phyloP scores from a whole-genome alignment of 2,113 vertebrate genomes.

The Malurus alboscapulatus region DNA sequence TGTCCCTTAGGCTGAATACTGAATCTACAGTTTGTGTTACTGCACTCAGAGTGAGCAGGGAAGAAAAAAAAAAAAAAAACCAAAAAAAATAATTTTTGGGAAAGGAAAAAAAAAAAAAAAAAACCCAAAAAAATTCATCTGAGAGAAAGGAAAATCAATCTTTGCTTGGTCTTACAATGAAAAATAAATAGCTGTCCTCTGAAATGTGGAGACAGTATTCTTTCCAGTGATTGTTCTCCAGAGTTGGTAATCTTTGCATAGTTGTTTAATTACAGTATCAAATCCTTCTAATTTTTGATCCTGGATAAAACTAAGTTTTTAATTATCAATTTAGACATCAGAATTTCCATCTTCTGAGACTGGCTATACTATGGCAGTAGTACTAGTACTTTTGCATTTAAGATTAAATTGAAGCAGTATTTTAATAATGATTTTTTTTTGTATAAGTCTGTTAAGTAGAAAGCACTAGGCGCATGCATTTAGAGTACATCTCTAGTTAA shows the following conservation, averaged over 20 bases:
- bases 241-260: background rate
- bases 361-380: background rate
- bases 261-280: background rate
- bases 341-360: rapidly evolving
- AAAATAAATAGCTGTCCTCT: background rate
- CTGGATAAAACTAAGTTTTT: background rate
- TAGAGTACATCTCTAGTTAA: background rate
- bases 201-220: background rate
- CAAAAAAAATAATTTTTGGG: too few species aligned
- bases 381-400: background rate
- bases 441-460: background rate
- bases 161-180: background rate
- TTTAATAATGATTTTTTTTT: background rate
- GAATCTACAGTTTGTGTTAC: background rate
- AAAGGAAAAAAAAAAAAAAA: background rate
- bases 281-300: background rate
- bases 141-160: background rate
- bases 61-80: background rate
- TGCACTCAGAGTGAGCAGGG: background rate
- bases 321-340: background rate
- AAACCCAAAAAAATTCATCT: background rate
- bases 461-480: background rate
- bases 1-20: background rate
- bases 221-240: background rate
- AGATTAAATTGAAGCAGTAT: background rate